Conservation (phyloP, 2,888 invertebrate species). For the Marasmarcha lunaedactyla region DNA sequence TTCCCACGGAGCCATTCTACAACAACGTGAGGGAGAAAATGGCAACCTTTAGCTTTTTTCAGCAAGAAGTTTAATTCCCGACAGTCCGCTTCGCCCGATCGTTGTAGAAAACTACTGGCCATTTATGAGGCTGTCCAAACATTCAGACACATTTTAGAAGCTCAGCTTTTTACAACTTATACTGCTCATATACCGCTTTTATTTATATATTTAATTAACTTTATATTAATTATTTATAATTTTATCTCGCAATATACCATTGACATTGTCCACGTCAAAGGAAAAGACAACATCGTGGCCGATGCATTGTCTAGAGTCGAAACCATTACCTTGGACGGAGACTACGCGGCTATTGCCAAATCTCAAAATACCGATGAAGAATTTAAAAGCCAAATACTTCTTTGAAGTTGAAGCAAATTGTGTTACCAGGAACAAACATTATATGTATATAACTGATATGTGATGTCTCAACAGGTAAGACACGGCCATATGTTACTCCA, state of each 20-base stretch:
- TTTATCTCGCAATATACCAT: constrained; percentile 11
- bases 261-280: constrained; percentile 7
- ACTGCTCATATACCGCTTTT: constrained; percentile 11
- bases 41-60: constrained; percentile 16
- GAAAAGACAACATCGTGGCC: constrained; percentile 8
- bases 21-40: background rate
- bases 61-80: constrained; percentile 12
- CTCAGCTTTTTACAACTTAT: constrained; percentile 11
- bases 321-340: constrained; percentile 2
- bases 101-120: constrained; percentile 14
- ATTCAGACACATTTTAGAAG: constrained; percentile 15
- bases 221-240: constrained; percentile 6
- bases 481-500: background rate
- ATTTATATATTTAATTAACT: constrained; percentile 1
- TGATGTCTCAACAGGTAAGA: background rate
- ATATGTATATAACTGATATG: too few species aligned
- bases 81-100: constrained; percentile 12
- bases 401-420: background rate
- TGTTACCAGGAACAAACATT: background rate
- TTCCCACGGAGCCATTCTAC: background rate
- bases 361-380: constrained; percentile 8
- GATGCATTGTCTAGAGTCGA: constrained; percentile 10
- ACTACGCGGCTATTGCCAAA: constrained; percentile 4
- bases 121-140: constrained; percentile 15
- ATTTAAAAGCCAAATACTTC: background rate